A percentile compares a stretch with the other conserved stretches of the same genome.
Conservation (phyloP, 30 jellyfish, hydroid and myxozoan genomes). For the Turritopsis dohrnii region DNA sequence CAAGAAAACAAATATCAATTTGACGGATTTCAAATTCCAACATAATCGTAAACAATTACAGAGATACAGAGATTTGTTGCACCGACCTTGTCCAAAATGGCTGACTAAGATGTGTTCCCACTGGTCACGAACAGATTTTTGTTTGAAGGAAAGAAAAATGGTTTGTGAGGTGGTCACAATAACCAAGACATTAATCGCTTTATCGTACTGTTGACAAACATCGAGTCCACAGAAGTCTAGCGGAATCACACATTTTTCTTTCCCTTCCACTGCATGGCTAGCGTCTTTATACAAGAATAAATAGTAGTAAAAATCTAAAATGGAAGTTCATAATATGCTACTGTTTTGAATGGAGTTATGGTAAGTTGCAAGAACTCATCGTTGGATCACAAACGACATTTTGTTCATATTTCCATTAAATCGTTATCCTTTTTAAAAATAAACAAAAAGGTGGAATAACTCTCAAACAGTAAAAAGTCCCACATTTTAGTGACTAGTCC, state of each 20-base stretch:
- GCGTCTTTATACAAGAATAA: conserved; percentile 63
- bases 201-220: conserved; percentile 38
- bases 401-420: too few species aligned
- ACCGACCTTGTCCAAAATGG: conserved; percentile 67
- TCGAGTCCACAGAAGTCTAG: conserved; percentile 63
- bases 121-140: conserved; percentile 24
- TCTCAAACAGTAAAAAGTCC: too few species aligned
- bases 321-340: too few species aligned
- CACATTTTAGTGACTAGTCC: too few species aligned
- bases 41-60: neutral
- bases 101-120: conserved; percentile 46
- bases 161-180: conserved; percentile 57
- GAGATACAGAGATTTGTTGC: neutral
- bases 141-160: conserved; percentile 47
- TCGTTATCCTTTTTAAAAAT: too few species aligned
- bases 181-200: conserved; percentile 57
- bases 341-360: too few species aligned
- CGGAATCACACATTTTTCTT: conserved; percentile 48
- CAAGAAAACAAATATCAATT: neutral
- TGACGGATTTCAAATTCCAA: neutral
- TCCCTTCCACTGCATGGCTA: conserved; percentile 42
- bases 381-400: too few species aligned
- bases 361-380: too few species aligned
- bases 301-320: conserved; percentile 23
- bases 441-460: too few species aligned